Percentiles rank a stretch among this genome's conserved stretches.
Conservation (phyloP, 2,888 invertebrate genomes). For the Nomada lathburiana region DNA sequence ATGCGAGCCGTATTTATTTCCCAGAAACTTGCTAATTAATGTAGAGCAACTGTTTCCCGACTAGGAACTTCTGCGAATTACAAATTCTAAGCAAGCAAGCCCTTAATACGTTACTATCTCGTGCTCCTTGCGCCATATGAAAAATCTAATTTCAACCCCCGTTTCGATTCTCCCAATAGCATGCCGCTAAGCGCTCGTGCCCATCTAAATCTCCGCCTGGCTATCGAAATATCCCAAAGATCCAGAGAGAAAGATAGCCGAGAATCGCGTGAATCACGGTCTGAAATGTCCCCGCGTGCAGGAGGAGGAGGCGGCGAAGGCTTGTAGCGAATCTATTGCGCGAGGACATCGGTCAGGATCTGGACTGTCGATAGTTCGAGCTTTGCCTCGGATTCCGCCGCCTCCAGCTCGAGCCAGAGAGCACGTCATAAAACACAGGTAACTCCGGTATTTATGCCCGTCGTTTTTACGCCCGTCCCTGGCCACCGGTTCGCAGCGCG, state of each 20-base stretch:
- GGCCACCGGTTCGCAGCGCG: constrained; percentile 57
- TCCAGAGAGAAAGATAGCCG: neutral
- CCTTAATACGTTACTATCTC: no score
- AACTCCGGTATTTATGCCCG: constrained; percentile 84
- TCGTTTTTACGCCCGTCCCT: constrained; percentile 76
- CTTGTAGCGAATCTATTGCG: constrained; percentile 63
- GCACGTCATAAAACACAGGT: constrained; percentile 83
- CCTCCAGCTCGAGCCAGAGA: constrained; percentile 63
- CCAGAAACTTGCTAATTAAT: no score
- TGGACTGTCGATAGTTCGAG: constrained; percentile 80
- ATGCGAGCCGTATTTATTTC: no score
- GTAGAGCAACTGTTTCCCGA: no score
- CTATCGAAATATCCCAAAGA: neutral
- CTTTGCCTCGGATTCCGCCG: constrained; percentile 75
- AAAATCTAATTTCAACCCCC: no score
- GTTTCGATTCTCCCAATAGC: no score
- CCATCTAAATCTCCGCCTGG: neutral
- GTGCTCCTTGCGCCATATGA: no score
- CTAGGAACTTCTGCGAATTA: no score
- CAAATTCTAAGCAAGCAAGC: no score
- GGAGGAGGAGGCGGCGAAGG: constrained; percentile 9
- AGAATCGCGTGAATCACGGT: constrained; percentile 47
- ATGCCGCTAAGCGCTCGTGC: no score
- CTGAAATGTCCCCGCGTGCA: constrained; percentile 12
- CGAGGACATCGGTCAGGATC: constrained; percentile 83